Evolutionary conservation across 2,888 invertebrate species (phyloP).

Genomic region (Subacronicta megacephala): DNA sequence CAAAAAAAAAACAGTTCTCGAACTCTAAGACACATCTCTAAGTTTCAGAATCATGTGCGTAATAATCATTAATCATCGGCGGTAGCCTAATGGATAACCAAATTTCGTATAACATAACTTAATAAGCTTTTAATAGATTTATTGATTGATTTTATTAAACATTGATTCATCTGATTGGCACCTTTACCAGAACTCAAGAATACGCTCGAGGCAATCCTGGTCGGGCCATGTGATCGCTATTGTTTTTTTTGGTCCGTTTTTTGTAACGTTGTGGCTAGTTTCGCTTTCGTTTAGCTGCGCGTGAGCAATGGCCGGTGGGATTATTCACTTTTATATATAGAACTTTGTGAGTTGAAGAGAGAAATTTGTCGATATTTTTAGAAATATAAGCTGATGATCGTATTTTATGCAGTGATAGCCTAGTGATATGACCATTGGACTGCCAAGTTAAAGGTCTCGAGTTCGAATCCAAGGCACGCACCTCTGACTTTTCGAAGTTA

Average conservation of each 20-base stretch:
- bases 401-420: too few relatives aligned
- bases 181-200: conserved; percentile 12
- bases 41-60: too few relatives aligned
- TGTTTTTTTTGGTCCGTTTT: conserved; percentile 57
- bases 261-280: conserved; percentile 62
- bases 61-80: too few relatives aligned
- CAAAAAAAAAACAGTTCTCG: too few relatives aligned
- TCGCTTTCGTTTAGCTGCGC: conserved; percentile 74
- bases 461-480: too few relatives aligned
- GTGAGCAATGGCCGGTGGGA: conserved; percentile 25
- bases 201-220: conserved; percentile 3
- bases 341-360: conserved; percentile 26
- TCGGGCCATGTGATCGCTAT: conserved; percentile 58
- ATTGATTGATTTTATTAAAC: conserved; percentile 10
- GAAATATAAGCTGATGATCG: too few relatives aligned
- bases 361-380: not conserved
- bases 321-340: conserved; percentile 44
- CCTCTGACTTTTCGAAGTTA: too few relatives aligned
- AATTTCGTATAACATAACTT: not conserved
- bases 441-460: too few relatives aligned
- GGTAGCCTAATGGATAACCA: too few relatives aligned
- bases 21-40: too few relatives aligned
- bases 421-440: too few relatives aligned
- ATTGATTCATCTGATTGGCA: conserved; percentile 10
- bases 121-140: conserved; percentile 15